phyloP scores from a whole-genome alignment of 2,888 invertebrate genomes.

The Unio pictorum region DNA sequence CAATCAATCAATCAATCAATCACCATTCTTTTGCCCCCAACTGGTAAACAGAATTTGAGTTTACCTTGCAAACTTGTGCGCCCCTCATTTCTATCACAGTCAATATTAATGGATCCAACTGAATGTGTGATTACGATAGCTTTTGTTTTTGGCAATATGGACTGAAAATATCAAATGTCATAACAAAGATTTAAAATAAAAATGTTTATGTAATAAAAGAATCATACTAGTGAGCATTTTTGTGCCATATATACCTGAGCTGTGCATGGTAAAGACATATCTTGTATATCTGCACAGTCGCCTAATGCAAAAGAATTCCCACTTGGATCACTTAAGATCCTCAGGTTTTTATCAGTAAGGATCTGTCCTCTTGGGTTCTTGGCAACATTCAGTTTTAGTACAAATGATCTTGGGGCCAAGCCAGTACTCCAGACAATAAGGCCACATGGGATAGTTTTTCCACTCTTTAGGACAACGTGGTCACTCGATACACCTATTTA shows the following conservation, averaged over 20 bases:
- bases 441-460: constrained; percentile 68
- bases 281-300: constrained; percentile 70
- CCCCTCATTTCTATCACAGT: too few species aligned
- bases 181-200: neutral
- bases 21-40: too few species aligned
- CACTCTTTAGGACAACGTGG: constrained; percentile 63
- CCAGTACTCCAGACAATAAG: constrained; percentile 73
- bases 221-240: neutral
- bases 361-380: constrained; percentile 71
- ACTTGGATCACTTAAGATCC: constrained; percentile 58
- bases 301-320: constrained; percentile 69
- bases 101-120: too few species aligned
- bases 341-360: constrained; percentile 63
- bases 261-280: constrained; percentile 68
- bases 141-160: too few species aligned
- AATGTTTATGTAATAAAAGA: neutral
- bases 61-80: too few species aligned
- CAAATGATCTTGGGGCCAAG: constrained; percentile 68
- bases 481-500: constrained; percentile 58
- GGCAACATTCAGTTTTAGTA: constrained; percentile 48
- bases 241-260: constrained; percentile 66
- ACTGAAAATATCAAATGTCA: neutral
- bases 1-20: too few species aligned
- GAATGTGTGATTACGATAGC: too few species aligned
- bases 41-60: too few species aligned